A percentile compares a stretch with the other conserved stretches of the same genome.
These are phyloP conservation scores for Rallus crepitans DNA, from an alignment of 2,797 vertebrate species.

Conservation along the genomic window DNA sequence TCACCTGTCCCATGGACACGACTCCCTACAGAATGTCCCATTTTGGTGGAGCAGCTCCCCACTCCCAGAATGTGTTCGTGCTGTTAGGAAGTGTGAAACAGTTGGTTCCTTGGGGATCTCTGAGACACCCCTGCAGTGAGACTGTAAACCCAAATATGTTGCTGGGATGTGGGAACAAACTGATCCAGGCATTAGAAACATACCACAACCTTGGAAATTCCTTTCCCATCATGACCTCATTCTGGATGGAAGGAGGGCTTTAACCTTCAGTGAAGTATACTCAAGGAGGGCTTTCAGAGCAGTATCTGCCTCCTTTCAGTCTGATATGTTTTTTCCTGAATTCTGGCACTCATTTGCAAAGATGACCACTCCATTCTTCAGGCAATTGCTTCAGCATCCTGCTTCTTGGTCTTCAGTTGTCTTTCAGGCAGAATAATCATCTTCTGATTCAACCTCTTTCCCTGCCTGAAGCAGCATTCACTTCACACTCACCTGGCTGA, in stretches of 20 bases:
- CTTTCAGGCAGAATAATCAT: not conserved
- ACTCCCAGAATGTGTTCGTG: not conserved
- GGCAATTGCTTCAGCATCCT: not conserved
- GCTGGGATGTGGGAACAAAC: not conserved
- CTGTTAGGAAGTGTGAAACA: not conserved
- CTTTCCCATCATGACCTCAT: not conserved
- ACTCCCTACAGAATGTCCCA: not conserved
- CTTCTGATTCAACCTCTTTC: not conserved
- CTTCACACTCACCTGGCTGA: not conserved
- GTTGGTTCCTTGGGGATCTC: not conserved
- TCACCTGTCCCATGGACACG: not conserved
- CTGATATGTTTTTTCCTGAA: not conserved
- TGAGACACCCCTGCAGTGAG: not conserved
- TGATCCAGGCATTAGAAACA: rapidly evolving
- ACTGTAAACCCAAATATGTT: not conserved
- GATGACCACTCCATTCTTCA: not conserved
- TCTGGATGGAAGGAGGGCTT: not conserved
- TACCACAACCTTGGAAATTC: not conserved
- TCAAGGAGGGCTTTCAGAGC: not conserved
- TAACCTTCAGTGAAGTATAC: not conserved
- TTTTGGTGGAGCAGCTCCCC: not conserved
- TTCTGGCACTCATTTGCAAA: not conserved
- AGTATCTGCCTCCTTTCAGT: not conserved
- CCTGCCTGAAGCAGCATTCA: not conserved
- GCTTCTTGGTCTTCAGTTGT: not conserved